Evolutionary conservation across 2,797 vertebrate species (phyloP), one percentile per base, ranked within the genome.

Genomic region (Strix occidentalis): DNA sequence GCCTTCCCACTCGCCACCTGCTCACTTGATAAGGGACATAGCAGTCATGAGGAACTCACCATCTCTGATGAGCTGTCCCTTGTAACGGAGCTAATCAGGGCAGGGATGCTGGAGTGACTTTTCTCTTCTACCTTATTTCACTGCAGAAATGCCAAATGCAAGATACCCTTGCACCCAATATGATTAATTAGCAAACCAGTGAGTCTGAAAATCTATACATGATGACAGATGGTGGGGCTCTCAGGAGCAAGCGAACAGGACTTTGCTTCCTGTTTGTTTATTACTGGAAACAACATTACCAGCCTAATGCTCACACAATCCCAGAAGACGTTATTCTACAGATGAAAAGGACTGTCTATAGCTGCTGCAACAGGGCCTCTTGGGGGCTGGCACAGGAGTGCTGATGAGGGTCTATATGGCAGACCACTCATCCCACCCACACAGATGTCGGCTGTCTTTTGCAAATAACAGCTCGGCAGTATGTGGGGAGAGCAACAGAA

Each of bases 251-350:
- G 72, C 3, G 5, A 91, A 84, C 16, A 80, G 77, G 84, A 74
- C 92, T 91, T 80, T 31, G 21, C 69, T 94, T 92, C 84, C 77
- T 86, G 56, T 86, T 69, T 92, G 51, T 92, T 95, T 93, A 74
- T 81, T 81, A 69, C 60, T 84, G 74, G 51, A 61, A 95, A 74
- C 28, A 70, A 31, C 48, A 56, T 65, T 33, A 58, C n/a, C 37
- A 76, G 60, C 41, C 43, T 76, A 43, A 57, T 5, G 28, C 60
- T 77, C 61, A 24, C 77, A 53, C 46, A 46, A 43, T 43, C 72
- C 53, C 53, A 75, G 31, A 78, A 87, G 71, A 76, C 26, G 20
- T 26, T 17, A 39, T 41, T 56, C 53, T 46, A 16, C 46, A 53
- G 63, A 46, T 83, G 13, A 68, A 65, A 45, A 69, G 81, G 35